Conservation (phyloP, 2,113 vertebrate species). For the Cyphomyrus plagiostoma region DNA sequence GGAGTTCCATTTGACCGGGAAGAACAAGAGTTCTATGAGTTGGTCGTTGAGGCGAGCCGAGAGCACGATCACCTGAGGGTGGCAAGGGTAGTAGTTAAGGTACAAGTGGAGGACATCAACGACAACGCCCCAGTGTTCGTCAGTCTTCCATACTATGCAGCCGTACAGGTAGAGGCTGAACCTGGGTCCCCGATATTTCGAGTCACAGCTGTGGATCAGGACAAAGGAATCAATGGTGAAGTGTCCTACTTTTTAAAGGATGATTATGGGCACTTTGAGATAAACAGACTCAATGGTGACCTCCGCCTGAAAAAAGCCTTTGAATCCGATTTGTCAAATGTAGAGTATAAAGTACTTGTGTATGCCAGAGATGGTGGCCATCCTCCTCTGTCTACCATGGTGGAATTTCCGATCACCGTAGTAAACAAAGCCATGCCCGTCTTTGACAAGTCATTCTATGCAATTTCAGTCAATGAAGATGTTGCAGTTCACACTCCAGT, state of each 20-base stretch:
- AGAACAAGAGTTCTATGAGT: conserved; percentile 84
- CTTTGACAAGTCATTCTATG: conserved; percentile 91
- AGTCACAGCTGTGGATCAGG: conserved; percentile 82
- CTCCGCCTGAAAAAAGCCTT: conserved; percentile 81
- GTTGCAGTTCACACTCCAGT: conserved; percentile 78
- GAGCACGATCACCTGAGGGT: conserved; percentile 82
- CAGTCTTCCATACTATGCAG: conserved; percentile 92
- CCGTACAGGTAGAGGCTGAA: conserved; percentile 89
- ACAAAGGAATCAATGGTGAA: conserved; percentile 86
- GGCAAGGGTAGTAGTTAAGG: conserved; percentile 79
- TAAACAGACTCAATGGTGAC: conserved; percentile 72
- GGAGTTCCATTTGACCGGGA: conserved; percentile 87
- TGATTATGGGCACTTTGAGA: conserved; percentile 90
- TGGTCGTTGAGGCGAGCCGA: conserved; percentile 87
- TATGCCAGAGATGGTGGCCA: conserved; percentile 82
- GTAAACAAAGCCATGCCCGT: conserved; percentile 98
- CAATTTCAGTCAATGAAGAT: conserved; percentile 79
- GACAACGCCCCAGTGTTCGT: conserved; percentile 88
- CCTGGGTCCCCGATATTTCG: conserved; percentile 79
- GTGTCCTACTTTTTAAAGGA: conserved; percentile 83
- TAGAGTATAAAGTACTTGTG: conserved; percentile 81
- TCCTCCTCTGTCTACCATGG: conserved; percentile 70
- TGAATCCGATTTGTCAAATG: conserved; percentile 86
- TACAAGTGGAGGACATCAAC: conserved; percentile 87
- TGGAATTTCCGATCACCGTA: conserved; percentile 87